Base-by-base conservation (phyloP, 2,888 invertebrate genomes). In the Bombylius discolor region DNA sequence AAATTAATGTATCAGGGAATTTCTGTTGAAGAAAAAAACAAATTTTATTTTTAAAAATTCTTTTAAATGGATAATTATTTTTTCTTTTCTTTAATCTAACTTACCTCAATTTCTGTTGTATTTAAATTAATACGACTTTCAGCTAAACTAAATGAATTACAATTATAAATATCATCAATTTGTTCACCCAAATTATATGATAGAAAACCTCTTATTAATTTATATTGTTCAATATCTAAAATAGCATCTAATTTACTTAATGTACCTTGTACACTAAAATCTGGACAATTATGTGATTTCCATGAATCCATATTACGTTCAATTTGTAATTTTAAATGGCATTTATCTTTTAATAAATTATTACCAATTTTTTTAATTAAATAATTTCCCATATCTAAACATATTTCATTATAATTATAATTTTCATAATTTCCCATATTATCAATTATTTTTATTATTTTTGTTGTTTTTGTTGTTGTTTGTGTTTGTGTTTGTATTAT, bases 111-210 rank as follows among this genome's bases (percentile, higher is more conserved):
- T 39, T 65, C 67, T 9, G 66, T 62, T 1, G 67, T 64, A 8
- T 66, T 68, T 5, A 72, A 65, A 53, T 68, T 68, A 53, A 69
- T 65, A n/a, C 69, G 63, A 6, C 73, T 72, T 55, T 70, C 65
- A 8, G 64, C 61, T 31, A 66, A 51, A 54, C 67, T 70, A 49
- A 63, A 64, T 5, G 66, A 60, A 49, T 67, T 68, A 45, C 65
- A 67, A 51, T 60, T 60, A 54, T 71, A 73, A 50, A 85, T 77
- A 62, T 85, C 83, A 61, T 87, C 86, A 13, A 89, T 79, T 63
- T 81, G 79, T 73, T 95, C 96, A 2, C 91, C 94, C 60, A 97
- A 82, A 76, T 97, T 97, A 74, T 89, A 88, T 4, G 85, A 81
- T 8, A 97, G 77, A 58, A 97, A 80, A 23, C 94, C 95, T 58